phyloP scores from a whole-genome alignment of 2,888 invertebrate species.

The Lithophane leautieri region DNA sequence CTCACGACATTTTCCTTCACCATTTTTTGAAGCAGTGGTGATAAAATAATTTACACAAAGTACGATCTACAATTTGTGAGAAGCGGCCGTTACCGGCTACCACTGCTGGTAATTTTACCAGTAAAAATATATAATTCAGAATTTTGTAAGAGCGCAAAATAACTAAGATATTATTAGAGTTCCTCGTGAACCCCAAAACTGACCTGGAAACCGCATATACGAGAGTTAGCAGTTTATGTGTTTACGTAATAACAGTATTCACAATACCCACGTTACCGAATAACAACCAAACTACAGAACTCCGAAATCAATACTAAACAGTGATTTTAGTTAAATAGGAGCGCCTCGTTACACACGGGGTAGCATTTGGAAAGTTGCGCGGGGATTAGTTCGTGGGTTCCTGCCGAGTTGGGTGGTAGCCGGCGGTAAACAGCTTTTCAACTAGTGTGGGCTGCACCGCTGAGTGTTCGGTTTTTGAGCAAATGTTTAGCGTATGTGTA shows the following conservation, averaged over 20 bases:
- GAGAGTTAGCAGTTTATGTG: background rate
- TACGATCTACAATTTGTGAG: no score
- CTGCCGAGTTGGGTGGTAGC: constrained; percentile 38
- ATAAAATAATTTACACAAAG: no score
- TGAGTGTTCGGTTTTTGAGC: constrained; percentile 38
- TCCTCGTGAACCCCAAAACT: background rate
- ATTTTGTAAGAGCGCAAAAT: background rate
- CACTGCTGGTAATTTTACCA: background rate
- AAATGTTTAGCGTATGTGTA: constrained; percentile 13
- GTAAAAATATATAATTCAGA: background rate
- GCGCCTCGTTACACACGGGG: constrained; percentile 50
- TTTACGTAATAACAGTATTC: constrained; percentile 15
- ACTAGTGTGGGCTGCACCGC: constrained; percentile 60
- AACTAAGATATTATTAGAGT: background rate
- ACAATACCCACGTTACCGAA: constrained; percentile 22
- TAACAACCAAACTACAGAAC: constrained; percentile 30
- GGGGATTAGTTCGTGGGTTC: constrained; percentile 71
- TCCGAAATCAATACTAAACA: constrained; percentile 51
- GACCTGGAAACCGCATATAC: background rate
- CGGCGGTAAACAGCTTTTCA: constrained; percentile 66
- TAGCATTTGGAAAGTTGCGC: constrained; percentile 52
- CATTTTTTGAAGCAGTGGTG: no score
- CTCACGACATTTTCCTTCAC: no score
- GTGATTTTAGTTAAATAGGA: constrained; percentile 51
- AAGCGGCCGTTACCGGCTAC: no score